Evolutionary conservation across 2,888 invertebrate species (phyloP).

Genomic region (Pristionchus exspectatus): DNA sequence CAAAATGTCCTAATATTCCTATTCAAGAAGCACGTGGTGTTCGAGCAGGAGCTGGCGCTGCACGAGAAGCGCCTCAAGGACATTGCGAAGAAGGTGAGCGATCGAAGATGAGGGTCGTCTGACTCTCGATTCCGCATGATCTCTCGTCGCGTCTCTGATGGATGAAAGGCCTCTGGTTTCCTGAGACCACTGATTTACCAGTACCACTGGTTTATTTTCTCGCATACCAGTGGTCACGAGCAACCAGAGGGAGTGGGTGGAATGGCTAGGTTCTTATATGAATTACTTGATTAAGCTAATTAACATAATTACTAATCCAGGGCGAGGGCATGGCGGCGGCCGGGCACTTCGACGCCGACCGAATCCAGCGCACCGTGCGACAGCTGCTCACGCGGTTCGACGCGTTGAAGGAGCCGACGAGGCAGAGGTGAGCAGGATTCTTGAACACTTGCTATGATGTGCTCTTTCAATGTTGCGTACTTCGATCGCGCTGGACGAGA

Average conservation of each 20-base stretch:
- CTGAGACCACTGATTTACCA: too few species aligned
- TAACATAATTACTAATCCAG: constrained; percentile 8
- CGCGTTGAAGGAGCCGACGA: constrained; percentile 53
- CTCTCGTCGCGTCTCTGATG: not conserved
- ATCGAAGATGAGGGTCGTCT: not conserved
- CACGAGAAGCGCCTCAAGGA: constrained; percentile 89
- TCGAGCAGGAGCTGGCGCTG: constrained; percentile 90
- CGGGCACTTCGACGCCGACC: constrained; percentile 94
- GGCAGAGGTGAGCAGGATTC: constrained; percentile 34
- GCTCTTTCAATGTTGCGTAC: too few species aligned
- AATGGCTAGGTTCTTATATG: too few species aligned
- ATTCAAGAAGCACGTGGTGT: constrained; percentile 73
- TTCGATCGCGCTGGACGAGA: too few species aligned
- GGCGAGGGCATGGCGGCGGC: constrained; percentile 92
- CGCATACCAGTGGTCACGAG: too few species aligned
- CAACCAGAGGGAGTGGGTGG: too few species aligned
- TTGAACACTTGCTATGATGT: too few species aligned
- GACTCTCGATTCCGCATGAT: not conserved
- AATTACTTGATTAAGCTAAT: not conserved
- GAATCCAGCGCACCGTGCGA: constrained; percentile 84
- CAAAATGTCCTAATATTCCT: not conserved
- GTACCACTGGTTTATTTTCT: too few species aligned
- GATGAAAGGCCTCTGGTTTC: too few species aligned
- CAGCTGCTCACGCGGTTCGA: constrained; percentile 49
- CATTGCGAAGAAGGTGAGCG: constrained; percentile 80